A percentile compares a stretch with the other conserved stretches of the same genome.
Conservation (phyloP, 2,113 vertebrate species). For the Thymallus thymallus region DNA sequence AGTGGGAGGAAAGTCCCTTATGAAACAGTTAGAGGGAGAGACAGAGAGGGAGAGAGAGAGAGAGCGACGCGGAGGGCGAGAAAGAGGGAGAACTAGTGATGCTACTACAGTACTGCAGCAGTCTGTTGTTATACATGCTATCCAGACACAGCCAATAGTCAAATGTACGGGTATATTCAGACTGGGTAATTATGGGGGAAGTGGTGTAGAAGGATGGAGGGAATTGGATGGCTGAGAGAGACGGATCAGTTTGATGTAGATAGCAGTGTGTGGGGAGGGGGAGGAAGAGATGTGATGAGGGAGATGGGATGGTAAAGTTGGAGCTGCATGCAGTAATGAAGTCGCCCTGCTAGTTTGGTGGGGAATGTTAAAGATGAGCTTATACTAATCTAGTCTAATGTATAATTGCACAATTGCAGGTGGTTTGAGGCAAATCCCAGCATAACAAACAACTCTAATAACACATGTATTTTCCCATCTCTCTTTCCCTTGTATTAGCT, state of each 20-base stretch:
- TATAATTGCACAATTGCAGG: constrained; percentile 34
- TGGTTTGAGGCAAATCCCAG: constrained; percentile 31
- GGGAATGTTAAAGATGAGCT: constrained; percentile 56
- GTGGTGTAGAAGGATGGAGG: constrained; percentile 13
- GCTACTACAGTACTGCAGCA: constrained; percentile 48
- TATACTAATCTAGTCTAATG: constrained; percentile 24
- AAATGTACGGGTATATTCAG: constrained; percentile 57
- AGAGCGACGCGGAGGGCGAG: not conserved
- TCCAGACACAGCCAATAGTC: constrained; percentile 19
- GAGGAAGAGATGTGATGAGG: constrained; percentile 9
- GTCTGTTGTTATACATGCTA: constrained; percentile 25
- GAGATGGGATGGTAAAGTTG: constrained; percentile 52
- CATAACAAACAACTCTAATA: constrained; percentile 9
- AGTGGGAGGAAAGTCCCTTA: not conserved
- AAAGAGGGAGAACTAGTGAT: not conserved
- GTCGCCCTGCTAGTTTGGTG: constrained; percentile 33
- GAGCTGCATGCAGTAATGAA: constrained; percentile 57
- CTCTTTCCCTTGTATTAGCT: constrained; percentile 3
- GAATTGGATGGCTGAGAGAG: constrained; percentile 31
- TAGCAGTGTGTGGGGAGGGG: not conserved
- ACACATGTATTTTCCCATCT: constrained; percentile 23
- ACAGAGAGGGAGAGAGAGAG: not conserved
- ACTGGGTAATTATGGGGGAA: constrained; percentile 34
- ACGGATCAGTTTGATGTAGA: constrained; percentile 39
- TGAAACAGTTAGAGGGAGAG: constrained; percentile 4